A percentile compares a stretch with the other conserved stretches of the same genome.
Conservation (phyloP, 2,113 vertebrate genomes). For the Oryzias javanicus region DNA sequence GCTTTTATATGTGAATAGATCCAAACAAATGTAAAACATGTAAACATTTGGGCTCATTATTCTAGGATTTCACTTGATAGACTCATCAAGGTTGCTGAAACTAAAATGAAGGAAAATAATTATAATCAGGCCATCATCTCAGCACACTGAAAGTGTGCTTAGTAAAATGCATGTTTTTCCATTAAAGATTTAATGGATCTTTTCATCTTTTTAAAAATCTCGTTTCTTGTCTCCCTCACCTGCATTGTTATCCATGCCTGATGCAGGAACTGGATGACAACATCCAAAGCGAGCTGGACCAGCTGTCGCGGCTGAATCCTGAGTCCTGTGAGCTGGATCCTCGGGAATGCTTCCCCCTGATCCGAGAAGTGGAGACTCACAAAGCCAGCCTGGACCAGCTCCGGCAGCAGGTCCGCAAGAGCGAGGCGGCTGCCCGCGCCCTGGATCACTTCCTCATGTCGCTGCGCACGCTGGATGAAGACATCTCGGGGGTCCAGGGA, state of each 20-base stretch:
- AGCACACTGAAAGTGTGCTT: too few relatives aligned
- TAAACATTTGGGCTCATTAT: too few relatives aligned
- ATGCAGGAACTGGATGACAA: constrained; percentile 75
- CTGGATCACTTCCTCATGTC: constrained; percentile 85
- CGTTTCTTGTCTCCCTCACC: too few relatives aligned
- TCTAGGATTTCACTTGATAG: too few relatives aligned
- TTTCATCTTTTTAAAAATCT: fast-evolving
- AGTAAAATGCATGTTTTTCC: too few relatives aligned
- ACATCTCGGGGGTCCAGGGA: constrained; percentile 54
- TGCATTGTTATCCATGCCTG: background rate
- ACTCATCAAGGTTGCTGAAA: too few relatives aligned
- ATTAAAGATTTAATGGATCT: too few relatives aligned
- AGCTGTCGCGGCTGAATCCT: constrained; percentile 75
- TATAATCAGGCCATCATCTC: too few relatives aligned
- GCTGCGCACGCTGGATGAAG: constrained; percentile 73
- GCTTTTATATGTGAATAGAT: too few relatives aligned
- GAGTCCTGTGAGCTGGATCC: constrained; percentile 77
- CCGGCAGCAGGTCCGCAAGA: constrained; percentile 75
- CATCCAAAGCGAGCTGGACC: constrained; percentile 80
- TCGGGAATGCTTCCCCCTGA: constrained; percentile 74
- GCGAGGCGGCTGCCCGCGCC: constrained; percentile 76
- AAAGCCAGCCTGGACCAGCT: constrained; percentile 80
- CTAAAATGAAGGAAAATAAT: too few relatives aligned
- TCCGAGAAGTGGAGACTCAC: constrained; percentile 75
- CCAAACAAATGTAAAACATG: too few relatives aligned